Evolutionary conservation across 2,888 invertebrate genomes (phyloP), one percentile per base, ranked within the genome.

Genomic region (Trissolcus japonicus): DNA sequence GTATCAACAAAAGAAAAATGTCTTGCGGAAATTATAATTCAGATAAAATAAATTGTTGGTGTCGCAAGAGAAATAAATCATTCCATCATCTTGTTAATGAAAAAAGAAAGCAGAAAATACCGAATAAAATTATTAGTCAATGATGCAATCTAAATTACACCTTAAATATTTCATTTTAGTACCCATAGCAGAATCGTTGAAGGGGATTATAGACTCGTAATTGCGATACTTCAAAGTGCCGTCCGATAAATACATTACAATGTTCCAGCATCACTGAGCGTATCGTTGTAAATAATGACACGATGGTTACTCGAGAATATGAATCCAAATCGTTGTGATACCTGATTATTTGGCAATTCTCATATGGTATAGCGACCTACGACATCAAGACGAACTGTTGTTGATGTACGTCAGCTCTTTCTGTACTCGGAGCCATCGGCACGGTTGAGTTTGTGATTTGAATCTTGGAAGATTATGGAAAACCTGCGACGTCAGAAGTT

Each of bases 311-410:
- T 79, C 76, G 78, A 82, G 83, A 85, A 86, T 84, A 83, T 85
- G 83, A 85, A 83, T 80, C 81, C 80, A 82, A 83, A 84, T 83
- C 82, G 83, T 82, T 72, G 76, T 74, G 79, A 57, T 79, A 59
- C 81, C 81, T 81, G 85, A 86, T 86, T 83, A 84, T 85, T 82
- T 82, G 81, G 80, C 81, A 82, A 82, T 80, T 81, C 82, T 76
- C 83, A 83, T 86, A 85, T 83, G 84, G 80, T 83, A 85, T 83
- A 84, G 86, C 86, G 86, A 86, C 86, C 87, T 85, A 86, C 86
- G 82, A 83, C 86, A 87, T 85, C 85, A 86, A 85, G 83, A 82
- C 81, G 84, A 86, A 84, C 86, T 87, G 86, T 86, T 83, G 84
- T 82, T 81, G n/a, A n/a, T n/a, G 82, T 82, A 82, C 82, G 83